Evolutionary conservation across 2,797 vertebrate genomes (phyloP).

Genomic region (Scolopax bukidnonensis): DNA sequence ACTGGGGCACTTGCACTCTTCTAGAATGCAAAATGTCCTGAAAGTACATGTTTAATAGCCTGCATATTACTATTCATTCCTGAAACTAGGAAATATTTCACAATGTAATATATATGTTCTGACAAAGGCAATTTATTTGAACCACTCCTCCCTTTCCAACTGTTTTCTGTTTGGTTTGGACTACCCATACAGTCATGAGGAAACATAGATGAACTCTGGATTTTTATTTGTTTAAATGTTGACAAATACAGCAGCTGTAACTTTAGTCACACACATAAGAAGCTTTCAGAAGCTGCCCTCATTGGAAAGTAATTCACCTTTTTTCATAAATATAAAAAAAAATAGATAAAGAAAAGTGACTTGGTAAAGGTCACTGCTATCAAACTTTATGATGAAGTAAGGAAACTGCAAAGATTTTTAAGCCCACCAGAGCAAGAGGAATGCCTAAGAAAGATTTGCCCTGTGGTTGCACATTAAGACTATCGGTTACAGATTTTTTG

Average conservation of each 20-base stretch:
- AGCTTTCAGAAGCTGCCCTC: conserved; percentile 74
- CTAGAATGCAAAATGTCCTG: background rate
- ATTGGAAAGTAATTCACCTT: conserved; percentile 78
- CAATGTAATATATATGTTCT: background rate
- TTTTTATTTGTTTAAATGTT: conserved; percentile 14
- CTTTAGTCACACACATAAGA: conserved; percentile 75
- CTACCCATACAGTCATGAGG: background rate
- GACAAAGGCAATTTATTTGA: background rate
- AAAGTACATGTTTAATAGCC: conserved; percentile 8
- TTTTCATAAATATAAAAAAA: conserved; percentile 67
- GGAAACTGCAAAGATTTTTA: background rate
- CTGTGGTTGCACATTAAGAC: background rate
- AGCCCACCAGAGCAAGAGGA: background rate
- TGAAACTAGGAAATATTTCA: background rate
- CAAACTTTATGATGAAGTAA: background rate
- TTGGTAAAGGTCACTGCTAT: conserved; percentile 48
- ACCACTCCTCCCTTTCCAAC: background rate
- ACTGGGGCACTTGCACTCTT: background rate
- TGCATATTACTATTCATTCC: background rate
- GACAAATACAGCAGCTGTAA: conserved; percentile 71
- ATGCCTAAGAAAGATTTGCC: background rate
- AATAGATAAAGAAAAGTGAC: conserved; percentile 68
- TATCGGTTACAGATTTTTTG: background rate
- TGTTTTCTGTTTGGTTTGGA: background rate
- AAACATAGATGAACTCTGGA: background rate